These are phyloP conservation scores for Jaculus jaculus DNA, from an alignment of 2,113 vertebrate genomes.

Conservation along the genomic window DNA sequence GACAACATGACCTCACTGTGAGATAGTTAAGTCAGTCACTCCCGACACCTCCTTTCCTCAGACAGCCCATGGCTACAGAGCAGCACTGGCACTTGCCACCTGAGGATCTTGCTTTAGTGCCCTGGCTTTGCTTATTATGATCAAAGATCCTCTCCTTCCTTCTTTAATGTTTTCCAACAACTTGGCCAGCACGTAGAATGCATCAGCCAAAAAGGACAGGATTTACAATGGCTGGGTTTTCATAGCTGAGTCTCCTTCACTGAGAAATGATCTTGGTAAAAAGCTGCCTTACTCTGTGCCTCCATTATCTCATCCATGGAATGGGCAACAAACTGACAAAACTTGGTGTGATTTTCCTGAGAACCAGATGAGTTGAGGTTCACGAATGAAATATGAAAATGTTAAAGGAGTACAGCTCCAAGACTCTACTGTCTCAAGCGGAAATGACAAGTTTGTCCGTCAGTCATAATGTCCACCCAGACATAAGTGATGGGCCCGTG, in stretches of 20 bases:
- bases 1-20: neutral
- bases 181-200: neutral
- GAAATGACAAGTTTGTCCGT: neutral
- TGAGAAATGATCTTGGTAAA: fast-evolving
- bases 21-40: neutral
- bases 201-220: neutral
- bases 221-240: neutral
- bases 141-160: neutral
- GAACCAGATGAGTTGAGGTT: neutral
- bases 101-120: neutral
- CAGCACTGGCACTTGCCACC: neutral
- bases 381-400: neutral
- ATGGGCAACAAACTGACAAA: neutral
- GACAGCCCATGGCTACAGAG: too few relatives aligned
- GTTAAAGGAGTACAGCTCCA: neutral
- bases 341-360: too few relatives aligned
- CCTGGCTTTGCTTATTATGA: neutral
- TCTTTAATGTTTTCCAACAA: neutral
- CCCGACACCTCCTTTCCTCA: too few relatives aligned
- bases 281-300: fast-evolving
- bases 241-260: too few relatives aligned
- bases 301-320: neutral
- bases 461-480: fast-evolving
- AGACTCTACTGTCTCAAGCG: neutral
- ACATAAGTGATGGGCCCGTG: fast-evolving